Conservation (phyloP, 2,797 vertebrate genomes). For the Spea hammondii region DNA sequence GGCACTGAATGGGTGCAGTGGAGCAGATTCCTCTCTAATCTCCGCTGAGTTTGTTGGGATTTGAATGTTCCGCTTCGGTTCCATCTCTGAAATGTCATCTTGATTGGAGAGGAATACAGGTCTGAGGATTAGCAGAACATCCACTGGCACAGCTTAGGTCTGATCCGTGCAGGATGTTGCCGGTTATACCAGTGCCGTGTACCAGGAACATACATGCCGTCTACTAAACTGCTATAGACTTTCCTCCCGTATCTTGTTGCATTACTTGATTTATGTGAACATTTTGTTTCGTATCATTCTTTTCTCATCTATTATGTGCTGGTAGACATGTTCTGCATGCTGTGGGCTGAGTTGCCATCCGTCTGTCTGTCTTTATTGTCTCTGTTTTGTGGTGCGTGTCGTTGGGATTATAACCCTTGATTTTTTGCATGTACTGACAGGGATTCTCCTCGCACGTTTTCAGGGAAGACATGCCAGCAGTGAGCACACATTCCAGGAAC, state of each 20-base stretch:
- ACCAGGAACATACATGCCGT: not conserved
- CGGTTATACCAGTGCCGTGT: constrained; percentile 11
- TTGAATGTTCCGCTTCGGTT: constrained; percentile 56
- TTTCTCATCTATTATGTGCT: not conserved
- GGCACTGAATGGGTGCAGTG: constrained; percentile 25
- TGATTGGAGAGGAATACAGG: constrained; percentile 73
- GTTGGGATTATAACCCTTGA: constrained; percentile 43
- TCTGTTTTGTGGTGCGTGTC: constrained; percentile 41
- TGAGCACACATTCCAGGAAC: constrained; percentile 36
- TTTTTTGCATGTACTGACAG: constrained; percentile 44
- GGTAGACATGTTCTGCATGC: not conserved
- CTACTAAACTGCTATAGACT: not conserved
- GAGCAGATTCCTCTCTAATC: constrained; percentile 46
- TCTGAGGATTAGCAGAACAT: constrained; percentile 68
- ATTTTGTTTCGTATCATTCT: not conserved
- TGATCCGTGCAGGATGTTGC: constrained; percentile 40
- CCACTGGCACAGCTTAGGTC: constrained; percentile 51
- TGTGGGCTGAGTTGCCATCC: constrained; percentile 36
- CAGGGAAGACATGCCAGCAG: constrained; percentile 25
- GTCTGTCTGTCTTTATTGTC: constrained; percentile 27
- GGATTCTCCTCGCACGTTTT: constrained; percentile 25
- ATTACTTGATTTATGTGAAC: not conserved
- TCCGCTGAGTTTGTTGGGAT: constrained; percentile 34
- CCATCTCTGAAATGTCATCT: constrained; percentile 74
- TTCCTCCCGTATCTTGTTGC: not conserved